phyloP scores from a whole-genome alignment of 2,797 vertebrate species.

The Micrastur ruficollis region DNA sequence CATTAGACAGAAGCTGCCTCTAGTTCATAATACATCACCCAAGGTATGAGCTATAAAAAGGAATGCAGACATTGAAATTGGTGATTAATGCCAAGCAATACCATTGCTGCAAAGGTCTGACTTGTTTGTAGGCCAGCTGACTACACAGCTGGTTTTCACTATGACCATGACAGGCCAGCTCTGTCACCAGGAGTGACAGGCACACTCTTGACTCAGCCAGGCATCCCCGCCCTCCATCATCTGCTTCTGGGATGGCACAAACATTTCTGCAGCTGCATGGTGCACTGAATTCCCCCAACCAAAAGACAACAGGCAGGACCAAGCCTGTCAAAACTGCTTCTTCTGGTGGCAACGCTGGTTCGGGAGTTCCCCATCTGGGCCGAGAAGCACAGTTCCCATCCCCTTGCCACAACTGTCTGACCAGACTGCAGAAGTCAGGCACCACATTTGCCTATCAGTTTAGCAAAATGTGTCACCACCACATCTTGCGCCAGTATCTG shows the following conservation, averaged over 20 bases:
- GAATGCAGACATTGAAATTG: neutral
- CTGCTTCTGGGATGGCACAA: neutral
- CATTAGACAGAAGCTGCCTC: neutral
- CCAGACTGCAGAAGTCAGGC: neutral
- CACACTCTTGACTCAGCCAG: fast-evolving
- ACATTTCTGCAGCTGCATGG: neutral
- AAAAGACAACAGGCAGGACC: neutral
- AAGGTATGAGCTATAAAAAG: neutral
- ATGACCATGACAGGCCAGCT: neutral
- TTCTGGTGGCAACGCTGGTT: neutral
- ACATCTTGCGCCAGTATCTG: neutral
- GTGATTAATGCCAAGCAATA: neutral
- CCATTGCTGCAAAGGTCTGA: neutral
- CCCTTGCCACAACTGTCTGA: neutral
- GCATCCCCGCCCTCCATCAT: neutral
- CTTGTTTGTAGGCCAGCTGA: neutral
- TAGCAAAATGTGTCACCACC: neutral
- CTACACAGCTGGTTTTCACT: neutral
- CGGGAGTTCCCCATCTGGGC: neutral
- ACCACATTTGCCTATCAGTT: neutral
- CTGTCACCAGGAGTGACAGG: neutral
- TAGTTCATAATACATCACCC: neutral
- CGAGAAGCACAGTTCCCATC: neutral
- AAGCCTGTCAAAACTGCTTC: neutral
- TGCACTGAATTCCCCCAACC: neutral